Conservation (phyloP, 1,140 invertebrate species). For the Trichonephila inaurata region DNA sequence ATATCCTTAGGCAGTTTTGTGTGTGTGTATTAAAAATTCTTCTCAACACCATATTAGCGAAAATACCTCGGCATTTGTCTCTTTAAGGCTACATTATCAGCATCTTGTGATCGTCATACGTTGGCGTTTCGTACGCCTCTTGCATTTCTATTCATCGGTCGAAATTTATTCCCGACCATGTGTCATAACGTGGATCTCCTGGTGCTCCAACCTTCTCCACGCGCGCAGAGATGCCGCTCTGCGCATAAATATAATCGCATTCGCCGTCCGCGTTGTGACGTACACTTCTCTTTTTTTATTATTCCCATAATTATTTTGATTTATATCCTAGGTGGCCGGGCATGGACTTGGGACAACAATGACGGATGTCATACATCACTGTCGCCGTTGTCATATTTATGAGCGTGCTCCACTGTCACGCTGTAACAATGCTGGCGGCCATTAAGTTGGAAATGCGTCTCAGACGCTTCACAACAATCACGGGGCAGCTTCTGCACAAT, state of each 20-base stretch:
- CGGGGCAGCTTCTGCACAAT: neutral
- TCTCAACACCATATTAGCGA: neutral
- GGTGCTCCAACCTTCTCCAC: neutral
- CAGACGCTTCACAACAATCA: neutral
- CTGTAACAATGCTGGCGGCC: constrained; percentile 62
- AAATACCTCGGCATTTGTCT: neutral
- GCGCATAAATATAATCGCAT: constrained; percentile 8
- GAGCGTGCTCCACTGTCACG: constrained; percentile 1
- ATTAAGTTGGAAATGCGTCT: constrained; percentile 67
- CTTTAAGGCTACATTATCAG: neutral
- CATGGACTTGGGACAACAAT: constrained; percentile 57
- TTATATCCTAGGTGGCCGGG: constrained; percentile 42
- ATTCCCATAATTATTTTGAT: constrained; percentile 69
- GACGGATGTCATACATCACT: constrained; percentile 68
- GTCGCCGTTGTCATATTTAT: constrained; percentile 52
- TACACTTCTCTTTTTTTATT: constrained; percentile 24
- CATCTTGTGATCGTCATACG: neutral
- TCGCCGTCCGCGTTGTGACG: neutral
- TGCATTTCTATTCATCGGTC: neutral
- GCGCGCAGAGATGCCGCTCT: neutral
- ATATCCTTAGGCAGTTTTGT: no score
- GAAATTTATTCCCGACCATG: neutral
- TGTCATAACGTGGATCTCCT: neutral
- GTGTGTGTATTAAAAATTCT: neutral
- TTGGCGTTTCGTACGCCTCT: neutral